Percentiles rank a stretch among this genome's conserved stretches.
Evolutionary conservation across 2,113 vertebrate species (phyloP).

Genomic region (Bombycilla garrulus): DNA sequence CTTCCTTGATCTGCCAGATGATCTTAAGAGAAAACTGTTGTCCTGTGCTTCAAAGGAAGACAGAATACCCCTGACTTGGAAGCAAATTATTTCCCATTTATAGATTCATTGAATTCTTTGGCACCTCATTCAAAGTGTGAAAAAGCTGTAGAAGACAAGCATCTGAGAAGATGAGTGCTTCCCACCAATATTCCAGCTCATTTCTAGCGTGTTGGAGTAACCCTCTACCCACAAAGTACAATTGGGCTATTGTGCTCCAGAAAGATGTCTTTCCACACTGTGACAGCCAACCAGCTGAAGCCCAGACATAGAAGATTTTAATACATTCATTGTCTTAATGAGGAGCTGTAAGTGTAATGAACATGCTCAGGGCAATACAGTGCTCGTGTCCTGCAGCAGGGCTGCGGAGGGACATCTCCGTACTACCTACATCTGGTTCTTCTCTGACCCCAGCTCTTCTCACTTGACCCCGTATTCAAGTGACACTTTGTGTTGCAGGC

Average conservation of each 20-base stretch:
- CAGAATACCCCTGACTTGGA: neutral
- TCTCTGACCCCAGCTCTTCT: neutral
- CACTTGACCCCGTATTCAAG: neutral
- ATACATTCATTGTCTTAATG: neutral
- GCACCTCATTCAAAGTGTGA: neutral
- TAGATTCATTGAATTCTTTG: neutral
- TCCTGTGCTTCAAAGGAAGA: neutral
- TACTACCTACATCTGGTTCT: neutral
- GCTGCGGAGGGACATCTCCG: neutral
- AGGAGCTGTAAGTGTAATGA: neutral
- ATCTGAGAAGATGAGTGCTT: neutral
- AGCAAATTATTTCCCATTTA: neutral
- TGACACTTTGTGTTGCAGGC: neutral
- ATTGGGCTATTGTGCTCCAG: neutral
- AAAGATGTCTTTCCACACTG: neutral
- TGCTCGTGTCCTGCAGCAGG: neutral
- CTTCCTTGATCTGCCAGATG: neutral
- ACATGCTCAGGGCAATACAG: neutral
- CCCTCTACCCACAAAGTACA: neutral
- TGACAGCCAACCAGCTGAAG: neutral
- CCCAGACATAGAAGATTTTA: slow-evolving; percentile 7
- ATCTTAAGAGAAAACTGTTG: neutral
- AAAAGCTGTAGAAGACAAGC: neutral
- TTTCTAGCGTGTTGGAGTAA: neutral
- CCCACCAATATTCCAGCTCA: neutral